Conservation (phyloP, 2,888 invertebrate species). For the Andricus quercusramuli region DNA sequence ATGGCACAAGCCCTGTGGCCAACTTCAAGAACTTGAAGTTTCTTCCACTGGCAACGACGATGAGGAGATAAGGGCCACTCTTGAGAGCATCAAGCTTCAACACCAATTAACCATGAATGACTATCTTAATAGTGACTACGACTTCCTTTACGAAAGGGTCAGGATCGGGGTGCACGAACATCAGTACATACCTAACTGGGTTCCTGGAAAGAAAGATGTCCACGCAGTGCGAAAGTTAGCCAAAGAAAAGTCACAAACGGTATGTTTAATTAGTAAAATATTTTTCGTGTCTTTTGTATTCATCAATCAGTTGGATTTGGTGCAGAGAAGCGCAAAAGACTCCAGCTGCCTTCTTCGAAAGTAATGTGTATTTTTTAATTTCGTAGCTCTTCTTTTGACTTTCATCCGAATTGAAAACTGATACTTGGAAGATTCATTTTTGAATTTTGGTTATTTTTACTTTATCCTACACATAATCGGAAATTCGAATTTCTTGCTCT, state of each 20-base stretch:
- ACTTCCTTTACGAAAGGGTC: slow-evolving; percentile 73
- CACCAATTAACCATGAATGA: slow-evolving; percentile 70
- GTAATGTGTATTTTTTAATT: background rate
- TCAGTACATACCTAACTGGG: slow-evolving; percentile 77
- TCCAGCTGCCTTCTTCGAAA: slow-evolving; percentile 4
- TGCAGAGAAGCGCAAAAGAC: background rate
- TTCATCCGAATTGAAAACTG: background rate
- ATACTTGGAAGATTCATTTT: slow-evolving; percentile 11
- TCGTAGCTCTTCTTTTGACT: background rate
- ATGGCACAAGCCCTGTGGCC: slow-evolving; percentile 75
- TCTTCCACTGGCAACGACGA: slow-evolving; percentile 3
- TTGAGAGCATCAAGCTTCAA: slow-evolving; percentile 68
- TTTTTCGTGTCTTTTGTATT: background rate
- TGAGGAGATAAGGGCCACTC: slow-evolving; percentile 59
- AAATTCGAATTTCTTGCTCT: background rate
- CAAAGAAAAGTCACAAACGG: slow-evolving; percentile 60
- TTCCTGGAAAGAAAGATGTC: slow-evolving; percentile 73
- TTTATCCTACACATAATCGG: background rate
- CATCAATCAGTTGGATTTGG: background rate
- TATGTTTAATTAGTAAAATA: slow-evolving; percentile 54
- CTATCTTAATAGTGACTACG: slow-evolving; percentile 73
- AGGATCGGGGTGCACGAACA: slow-evolving; percentile 71
- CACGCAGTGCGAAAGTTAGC: slow-evolving; percentile 63
- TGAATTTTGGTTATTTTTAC: background rate
- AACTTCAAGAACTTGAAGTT: slow-evolving; percentile 55